These are phyloP conservation scores for Ceyx erithaca DNA, from an alignment of 2,797 vertebrate genomes.

Conservation along the genomic window DNA sequence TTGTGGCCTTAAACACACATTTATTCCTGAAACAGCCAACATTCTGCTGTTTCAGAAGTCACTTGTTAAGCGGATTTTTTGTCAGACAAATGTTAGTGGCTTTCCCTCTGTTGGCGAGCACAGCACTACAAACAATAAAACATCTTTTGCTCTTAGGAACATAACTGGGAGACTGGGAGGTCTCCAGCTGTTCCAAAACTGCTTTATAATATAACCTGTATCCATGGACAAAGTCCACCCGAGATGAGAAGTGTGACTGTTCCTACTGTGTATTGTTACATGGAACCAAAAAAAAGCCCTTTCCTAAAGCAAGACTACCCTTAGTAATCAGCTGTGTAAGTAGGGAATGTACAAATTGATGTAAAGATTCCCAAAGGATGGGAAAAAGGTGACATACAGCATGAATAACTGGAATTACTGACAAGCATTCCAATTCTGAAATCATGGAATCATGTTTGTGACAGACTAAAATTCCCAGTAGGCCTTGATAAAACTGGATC, in stretches of 20 bases:
- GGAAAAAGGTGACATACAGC: not conserved
- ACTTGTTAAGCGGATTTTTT: not conserved
- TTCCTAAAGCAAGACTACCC: not conserved
- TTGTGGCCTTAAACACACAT: not conserved
- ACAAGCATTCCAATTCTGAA: not conserved
- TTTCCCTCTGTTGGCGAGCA: not conserved
- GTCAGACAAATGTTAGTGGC: not conserved
- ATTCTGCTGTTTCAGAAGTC: not conserved
- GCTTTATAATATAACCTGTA: not conserved
- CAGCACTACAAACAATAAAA: not conserved
- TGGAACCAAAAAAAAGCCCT: not conserved
- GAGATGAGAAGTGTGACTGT: not conserved
- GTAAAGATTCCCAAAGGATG: not conserved
- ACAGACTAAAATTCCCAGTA: not conserved
- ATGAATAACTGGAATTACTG: not conserved
- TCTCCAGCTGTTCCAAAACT: not conserved
- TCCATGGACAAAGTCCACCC: not conserved
- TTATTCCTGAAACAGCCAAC: not conserved
- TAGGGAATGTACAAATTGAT: not conserved
- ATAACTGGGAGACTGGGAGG: accelerated
- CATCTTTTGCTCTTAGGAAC: not conserved
- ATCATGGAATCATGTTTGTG: not conserved
- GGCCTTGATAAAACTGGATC: not conserved
- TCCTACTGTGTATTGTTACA: not conserved
- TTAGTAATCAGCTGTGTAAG: not conserved